Evolutionary conservation across 2,888 invertebrate species (phyloP).

Genomic region (Orgyia antiqua): DNA sequence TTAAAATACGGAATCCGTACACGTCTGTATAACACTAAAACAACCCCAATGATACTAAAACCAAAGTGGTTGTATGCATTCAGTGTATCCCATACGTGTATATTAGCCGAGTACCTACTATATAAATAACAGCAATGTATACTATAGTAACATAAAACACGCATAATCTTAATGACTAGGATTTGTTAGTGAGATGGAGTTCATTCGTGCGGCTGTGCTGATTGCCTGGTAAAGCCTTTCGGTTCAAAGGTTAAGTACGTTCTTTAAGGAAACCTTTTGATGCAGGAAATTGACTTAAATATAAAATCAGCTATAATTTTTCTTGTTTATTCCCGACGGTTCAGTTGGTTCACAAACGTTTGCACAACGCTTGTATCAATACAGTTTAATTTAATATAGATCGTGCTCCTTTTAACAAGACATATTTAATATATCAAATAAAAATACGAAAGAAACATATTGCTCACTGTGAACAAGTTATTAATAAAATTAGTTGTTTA

Average conservation of each 20-base stretch:
- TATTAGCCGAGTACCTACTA: too few relatives aligned
- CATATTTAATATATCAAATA: neutral
- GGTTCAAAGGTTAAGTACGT: conserved; percentile 11
- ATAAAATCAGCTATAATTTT: conserved; percentile 9
- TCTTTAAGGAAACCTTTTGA: conserved; percentile 14
- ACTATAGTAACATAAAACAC: conserved; percentile 36
- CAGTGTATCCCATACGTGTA: too few relatives aligned
- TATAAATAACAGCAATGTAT: too few relatives aligned
- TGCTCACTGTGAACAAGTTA: too few relatives aligned
- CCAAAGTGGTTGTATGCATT: neutral
- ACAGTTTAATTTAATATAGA: conserved; percentile 7
- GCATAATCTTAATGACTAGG: conserved; percentile 50
- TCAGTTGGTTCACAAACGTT: conserved; percentile 5
- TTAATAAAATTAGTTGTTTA: too few relatives aligned
- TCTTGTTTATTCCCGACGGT: conserved; percentile 7
- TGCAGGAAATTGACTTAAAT: conserved; percentile 15
- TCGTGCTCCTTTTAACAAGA: too few relatives aligned
- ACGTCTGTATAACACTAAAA: conserved; percentile 28
- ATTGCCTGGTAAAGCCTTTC: conserved; percentile 22
- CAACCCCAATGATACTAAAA: neutral
- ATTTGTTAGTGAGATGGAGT: conserved; percentile 43
- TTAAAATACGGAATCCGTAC: too few relatives aligned
- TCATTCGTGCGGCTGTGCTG: conserved; percentile 26
- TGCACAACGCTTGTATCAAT: conserved; percentile 4
- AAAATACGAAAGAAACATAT: neutral